These are phyloP conservation scores for Euleptes europaea DNA, from an alignment of 2,113 vertebrate species.

Conservation along the genomic window DNA sequence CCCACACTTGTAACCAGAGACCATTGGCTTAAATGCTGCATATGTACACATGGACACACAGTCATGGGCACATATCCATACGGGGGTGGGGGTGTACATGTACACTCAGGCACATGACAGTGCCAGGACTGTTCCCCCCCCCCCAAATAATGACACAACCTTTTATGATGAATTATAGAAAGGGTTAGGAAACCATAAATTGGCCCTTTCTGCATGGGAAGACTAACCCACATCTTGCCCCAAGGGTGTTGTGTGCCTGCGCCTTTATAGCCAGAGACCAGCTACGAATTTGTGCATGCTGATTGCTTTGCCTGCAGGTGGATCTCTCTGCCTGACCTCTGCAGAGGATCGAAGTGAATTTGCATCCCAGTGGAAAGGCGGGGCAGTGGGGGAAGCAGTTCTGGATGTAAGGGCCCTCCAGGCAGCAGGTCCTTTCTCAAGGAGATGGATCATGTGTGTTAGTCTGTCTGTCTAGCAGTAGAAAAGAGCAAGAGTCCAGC, in stretches of 20 bases:
- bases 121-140: background rate
- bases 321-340: background rate
- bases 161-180: background rate
- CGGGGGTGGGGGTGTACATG: background rate
- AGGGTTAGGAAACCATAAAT: background rate
- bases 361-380: background rate
- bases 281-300: background rate
- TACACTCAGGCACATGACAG: background rate
- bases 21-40: background rate
- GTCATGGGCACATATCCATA: background rate
- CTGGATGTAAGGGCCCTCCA: background rate
- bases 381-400: background rate
- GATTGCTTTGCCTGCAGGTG: background rate
- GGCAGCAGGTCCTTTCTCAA: no score
- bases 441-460: no score
- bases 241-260: background rate
- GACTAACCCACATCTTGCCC: no score
- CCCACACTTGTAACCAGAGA: background rate
- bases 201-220: background rate
- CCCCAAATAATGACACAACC: background rate
- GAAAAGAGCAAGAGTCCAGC: no score
- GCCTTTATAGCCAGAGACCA: background rate
- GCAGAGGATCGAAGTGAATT: background rate
- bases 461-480: no score
- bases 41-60: background rate